Base-by-base conservation (phyloP, 2,797 vertebrate species). In the Tangara arthus region DNA sequence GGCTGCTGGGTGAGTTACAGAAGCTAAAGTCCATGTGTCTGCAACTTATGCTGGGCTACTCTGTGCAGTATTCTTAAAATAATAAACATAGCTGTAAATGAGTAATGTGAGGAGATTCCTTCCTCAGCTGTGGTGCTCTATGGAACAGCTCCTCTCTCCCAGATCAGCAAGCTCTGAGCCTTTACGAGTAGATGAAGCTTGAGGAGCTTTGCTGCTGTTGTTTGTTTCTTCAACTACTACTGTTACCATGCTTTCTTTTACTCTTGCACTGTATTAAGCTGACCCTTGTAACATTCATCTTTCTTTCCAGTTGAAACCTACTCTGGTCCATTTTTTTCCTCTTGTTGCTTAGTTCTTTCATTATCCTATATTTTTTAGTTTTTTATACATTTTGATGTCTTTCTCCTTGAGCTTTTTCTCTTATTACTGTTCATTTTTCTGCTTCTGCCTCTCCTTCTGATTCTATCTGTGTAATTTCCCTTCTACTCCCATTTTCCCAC, bases 331-430 rank as follows among this genome's bases (percentile, higher is more conserved):
- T n/a, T 55, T 42, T 87, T 89, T 47, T 41, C 1, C 1, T 46
- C 5, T 22, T 63, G 3, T 13, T 71, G 11, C 7, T 63, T 59
- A 82, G 56, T 8, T 72, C 8, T 56, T 60, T 52, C 9, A 10
- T 46, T 35, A 8, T 17, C 15, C 2, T 61, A 0, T 23, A 2
- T 46, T 20, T 59, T 60, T 69, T 23, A 47, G 9, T 2, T 21
- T 24, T 57, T 41, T 1, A 3, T 37, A 6, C 1, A 37, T 71
- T 91, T 41, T 44, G 0, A 8, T 44, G 20, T n/a, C 37, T 70
- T 79, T 11, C 6, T 68, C 11, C 11, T 59, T 72, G 32, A 50
- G 17, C 4, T 5, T 1, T 1, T 75, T 47, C 3, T 82, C 6
- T 47, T 49, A 41, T 15, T 9, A 2, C 15, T 21, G 5, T 49